Conservation (phyloP, 2,113 vertebrate species). For the Petromus typicus region DNA sequence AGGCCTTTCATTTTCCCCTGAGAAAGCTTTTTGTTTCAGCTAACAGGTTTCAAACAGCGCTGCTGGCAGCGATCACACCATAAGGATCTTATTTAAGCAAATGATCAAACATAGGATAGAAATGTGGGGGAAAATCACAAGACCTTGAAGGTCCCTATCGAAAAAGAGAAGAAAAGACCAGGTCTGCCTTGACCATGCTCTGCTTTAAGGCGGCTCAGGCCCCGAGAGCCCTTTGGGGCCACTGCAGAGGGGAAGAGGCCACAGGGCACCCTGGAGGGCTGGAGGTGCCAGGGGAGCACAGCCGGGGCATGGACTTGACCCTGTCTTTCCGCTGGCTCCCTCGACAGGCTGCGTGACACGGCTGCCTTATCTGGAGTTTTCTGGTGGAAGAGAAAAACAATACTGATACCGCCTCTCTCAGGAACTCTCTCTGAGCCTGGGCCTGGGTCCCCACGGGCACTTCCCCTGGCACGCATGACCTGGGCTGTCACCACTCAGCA, state of each 20-base stretch:
- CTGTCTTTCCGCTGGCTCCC: neutral
- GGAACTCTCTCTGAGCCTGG: neutral
- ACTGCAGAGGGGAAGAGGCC: neutral
- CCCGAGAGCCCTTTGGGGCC: neutral
- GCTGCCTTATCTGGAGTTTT: neutral
- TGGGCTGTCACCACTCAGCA: neutral
- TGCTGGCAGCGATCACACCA: slow-evolving; percentile 82
- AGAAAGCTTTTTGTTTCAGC: slow-evolving; percentile 84
- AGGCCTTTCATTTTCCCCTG: slow-evolving; percentile 82
- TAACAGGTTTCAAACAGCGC: slow-evolving; percentile 85
- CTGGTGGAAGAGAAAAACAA: neutral
- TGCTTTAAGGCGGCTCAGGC: neutral
- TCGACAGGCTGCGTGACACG: neutral
- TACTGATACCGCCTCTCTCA: neutral
- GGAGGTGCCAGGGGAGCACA: neutral
- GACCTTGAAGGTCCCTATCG: slow-evolving; percentile 70
- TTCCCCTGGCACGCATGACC: rapidly evolving
- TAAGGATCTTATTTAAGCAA: slow-evolving; percentile 88
- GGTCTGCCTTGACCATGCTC: slow-evolving; percentile 16
- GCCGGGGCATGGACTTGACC: neutral
- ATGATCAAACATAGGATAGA: slow-evolving; percentile 82
- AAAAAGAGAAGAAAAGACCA: slow-evolving; percentile 28
- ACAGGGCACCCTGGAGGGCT: rapidly evolving
- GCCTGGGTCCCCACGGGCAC: rapidly evolving
- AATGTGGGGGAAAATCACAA: slow-evolving; percentile 78